A percentile compares a stretch with the other conserved stretches of the same genome.
Evolutionary conservation across 1,140 invertebrate species (phyloP).

Genomic region (Trichomalopsis sarcophagae): DNA sequence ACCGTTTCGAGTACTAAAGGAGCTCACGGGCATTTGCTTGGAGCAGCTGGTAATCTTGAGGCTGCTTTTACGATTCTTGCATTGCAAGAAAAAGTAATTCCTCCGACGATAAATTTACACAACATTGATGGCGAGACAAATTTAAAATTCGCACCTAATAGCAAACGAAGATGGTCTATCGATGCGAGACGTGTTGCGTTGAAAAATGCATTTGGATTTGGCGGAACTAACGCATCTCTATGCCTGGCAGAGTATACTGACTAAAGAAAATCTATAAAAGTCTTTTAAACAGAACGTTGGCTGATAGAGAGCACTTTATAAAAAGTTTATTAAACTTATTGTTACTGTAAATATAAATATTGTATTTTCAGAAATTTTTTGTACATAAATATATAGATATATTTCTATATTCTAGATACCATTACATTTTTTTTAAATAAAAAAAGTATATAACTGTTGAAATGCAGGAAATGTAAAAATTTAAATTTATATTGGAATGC

Average conservation of each 20-base stretch:
- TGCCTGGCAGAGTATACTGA: slow-evolving; percentile 79
- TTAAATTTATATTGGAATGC: slow-evolving; percentile 68
- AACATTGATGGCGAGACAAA: slow-evolving; percentile 77
- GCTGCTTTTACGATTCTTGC: slow-evolving; percentile 89
- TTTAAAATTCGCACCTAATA: slow-evolving; percentile 84
- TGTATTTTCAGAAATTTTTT: slow-evolving; percentile 22
- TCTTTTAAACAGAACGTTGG: neutral
- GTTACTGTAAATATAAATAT: slow-evolving; percentile 25
- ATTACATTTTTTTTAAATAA: neutral
- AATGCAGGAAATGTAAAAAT: slow-evolving; percentile 52
- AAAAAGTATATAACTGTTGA: neutral
- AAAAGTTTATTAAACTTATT: neutral
- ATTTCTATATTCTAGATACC: neutral
- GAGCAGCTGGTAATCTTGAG: slow-evolving; percentile 96
- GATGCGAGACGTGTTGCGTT: slow-evolving; percentile 84
- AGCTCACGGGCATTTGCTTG: slow-evolving; percentile 94
- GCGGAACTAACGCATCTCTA: slow-evolving; percentile 96
- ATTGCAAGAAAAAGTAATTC: slow-evolving; percentile 84
- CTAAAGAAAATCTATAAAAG: slow-evolving; percentile 52
- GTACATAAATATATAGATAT: slow-evolving; percentile 37
- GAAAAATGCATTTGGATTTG: slow-evolving; percentile 99
- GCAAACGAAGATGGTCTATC: slow-evolving; percentile 77
- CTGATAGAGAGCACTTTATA: neutral
- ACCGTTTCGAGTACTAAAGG: slow-evolving; percentile 95
- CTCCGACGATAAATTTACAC: slow-evolving; percentile 94